Base-by-base conservation (phyloP, 2,113 vertebrate species). In the Dromaius novaehollandiae region DNA sequence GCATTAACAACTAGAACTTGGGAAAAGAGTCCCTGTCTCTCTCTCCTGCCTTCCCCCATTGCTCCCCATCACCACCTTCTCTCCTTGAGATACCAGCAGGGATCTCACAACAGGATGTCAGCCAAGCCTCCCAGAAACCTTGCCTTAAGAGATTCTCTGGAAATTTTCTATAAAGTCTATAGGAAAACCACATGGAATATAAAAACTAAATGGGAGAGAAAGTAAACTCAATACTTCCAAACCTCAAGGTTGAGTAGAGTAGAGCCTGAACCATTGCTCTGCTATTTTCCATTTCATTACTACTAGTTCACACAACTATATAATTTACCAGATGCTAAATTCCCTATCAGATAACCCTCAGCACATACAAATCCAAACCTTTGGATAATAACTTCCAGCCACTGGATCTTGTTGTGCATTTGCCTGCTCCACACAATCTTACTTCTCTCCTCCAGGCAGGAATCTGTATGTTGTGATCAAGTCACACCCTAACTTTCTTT, bases 391-490 rank as follows among this genome's bases (percentile, higher is more conserved):
- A 38, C 36, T 90, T 86, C 25, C 44, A 88, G 58, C 11, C 60
- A 34, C 17, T 11, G 3, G 7, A 56, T n/a, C 60, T 36, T 40
- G 38, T 7, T 53, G 25, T 7, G 30, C 24, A 14, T 20, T 60
- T 36, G 5, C 8, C 82, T 36, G 20, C 18, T 32, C 21, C 6
- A 17, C 56, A 16, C 1, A 6, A 55, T 17, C 48, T 5, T 1
- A 51, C 48, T 17, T 85, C 40, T 19, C 36, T 69, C 48, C 44
- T 42, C 55, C 60, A 1, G 3, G 5, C 40, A 63, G 44, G 8
- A 65, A 76, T 24, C 50, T 17, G 1, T 0, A 48, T 1, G 0
- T 32, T 8, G 21, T 2, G 10, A 77, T 15, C 53, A 69, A 69
- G 53, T 44, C n/a, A 88, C 12, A 38, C 5, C 15, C 32, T 32